phyloP scores from a whole-genome alignment of 2,888 invertebrate species.

The Nomada fucata region DNA sequence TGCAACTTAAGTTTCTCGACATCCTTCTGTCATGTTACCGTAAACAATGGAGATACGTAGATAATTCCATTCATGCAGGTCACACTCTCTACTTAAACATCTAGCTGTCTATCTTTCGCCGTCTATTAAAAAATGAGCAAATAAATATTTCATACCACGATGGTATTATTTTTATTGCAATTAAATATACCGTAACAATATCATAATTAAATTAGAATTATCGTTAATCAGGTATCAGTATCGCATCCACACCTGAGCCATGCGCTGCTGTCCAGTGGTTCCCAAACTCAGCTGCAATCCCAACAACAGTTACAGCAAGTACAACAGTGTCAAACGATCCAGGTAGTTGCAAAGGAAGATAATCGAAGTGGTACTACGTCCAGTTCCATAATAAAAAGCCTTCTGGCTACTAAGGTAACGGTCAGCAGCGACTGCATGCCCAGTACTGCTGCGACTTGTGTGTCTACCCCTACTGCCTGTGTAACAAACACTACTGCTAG shows the following conservation, averaged over 20 bases:
- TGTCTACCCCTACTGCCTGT: constrained; percentile 82
- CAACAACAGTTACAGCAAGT: constrained; percentile 71
- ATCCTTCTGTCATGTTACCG: too few species aligned
- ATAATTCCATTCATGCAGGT: too few species aligned
- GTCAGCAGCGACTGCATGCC: constrained; percentile 86
- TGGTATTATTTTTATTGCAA: not conserved
- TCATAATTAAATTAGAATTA: constrained; percentile 38
- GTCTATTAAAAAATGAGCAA: not conserved
- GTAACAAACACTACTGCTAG: constrained; percentile 84
- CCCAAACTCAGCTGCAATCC: constrained; percentile 73
- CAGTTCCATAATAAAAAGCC: constrained; percentile 95
- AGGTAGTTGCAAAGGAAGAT: constrained; percentile 81
- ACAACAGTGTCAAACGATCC: constrained; percentile 75
- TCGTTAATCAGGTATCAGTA: constrained; percentile 85
- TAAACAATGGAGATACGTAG: too few species aligned
- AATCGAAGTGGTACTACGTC: constrained; percentile 85
- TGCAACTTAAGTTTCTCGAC: too few species aligned
- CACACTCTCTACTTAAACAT: too few species aligned
- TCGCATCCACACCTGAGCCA: constrained; percentile 88
- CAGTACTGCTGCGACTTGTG: constrained; percentile 83
- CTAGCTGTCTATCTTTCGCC: too few species aligned
- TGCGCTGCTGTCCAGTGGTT: constrained; percentile 85
- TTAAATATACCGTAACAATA: not conserved
- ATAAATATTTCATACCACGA: constrained; percentile 19
- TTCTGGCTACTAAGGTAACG: constrained; percentile 96